These are phyloP conservation scores for Melanotaenia nigrans DNA, from an alignment of 2,797 vertebrate species.

Conservation along the genomic window DNA sequence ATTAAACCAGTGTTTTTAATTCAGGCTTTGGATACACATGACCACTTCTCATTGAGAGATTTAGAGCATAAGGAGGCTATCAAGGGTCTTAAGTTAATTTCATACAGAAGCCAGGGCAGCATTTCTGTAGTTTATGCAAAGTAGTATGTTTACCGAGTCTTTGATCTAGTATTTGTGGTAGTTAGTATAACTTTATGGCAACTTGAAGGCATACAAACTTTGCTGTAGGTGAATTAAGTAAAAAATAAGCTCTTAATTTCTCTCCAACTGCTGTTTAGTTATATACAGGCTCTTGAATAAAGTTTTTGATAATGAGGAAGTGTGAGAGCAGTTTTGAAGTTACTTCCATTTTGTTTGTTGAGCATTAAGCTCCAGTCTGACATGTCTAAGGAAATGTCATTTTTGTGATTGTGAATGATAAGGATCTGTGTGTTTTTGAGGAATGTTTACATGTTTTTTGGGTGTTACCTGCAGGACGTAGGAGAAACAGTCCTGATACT, in stretches of 20 bases:
- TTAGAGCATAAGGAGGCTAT: conserved; percentile 78
- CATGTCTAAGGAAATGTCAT: background rate
- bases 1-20: conserved; percentile 81
- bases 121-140: conserved; percentile 54
- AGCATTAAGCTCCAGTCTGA: background rate
- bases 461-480: conserved; percentile 91
- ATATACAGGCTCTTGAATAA: background rate
- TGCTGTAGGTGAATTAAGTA: background rate
- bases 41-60: conserved; percentile 80
- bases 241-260: background rate
- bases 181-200: background rate
- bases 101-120: conserved; percentile 54
- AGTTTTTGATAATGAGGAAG: background rate
- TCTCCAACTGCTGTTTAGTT: background rate
- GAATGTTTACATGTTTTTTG: background rate
- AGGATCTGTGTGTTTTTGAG: background rate
- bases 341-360: background rate
- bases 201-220: background rate
- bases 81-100: conserved; percentile 77
- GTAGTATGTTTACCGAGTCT: conserved; percentile 39
- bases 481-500: conserved; percentile 95
- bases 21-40: conserved; percentile 82
- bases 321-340: background rate
- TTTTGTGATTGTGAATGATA: background rate
- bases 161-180: conserved; percentile 17